phyloP scores from a whole-genome alignment of 2,888 invertebrate genomes.

The Digitonthophagus gazella region DNA sequence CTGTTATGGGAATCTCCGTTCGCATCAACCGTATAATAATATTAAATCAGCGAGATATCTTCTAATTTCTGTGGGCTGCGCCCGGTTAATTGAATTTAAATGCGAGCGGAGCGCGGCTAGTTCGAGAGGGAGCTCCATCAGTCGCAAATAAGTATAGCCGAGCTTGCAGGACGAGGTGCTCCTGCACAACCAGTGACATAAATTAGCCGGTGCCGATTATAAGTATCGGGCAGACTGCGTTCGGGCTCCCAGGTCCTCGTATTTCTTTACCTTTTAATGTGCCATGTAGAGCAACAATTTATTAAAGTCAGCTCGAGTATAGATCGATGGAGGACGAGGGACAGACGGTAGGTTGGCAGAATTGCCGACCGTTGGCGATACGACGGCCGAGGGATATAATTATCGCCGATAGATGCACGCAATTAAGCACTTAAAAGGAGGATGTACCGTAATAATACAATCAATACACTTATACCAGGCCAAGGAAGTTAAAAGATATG shows the following conservation, averaged over 20 bases:
- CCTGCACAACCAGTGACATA: background rate
- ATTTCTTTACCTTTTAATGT: slow-evolving; percentile 44
- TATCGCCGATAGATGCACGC: background rate
- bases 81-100: background rate
- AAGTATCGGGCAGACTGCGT: slow-evolving; percentile 6
- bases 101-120: background rate
- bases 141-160: background rate
- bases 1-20: background rate
- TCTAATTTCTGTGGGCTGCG: background rate
- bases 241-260: background rate
- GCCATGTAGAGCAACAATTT: slow-evolving; percentile 46
- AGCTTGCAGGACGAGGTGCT: background rate
- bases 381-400: slow-evolving; percentile 2
- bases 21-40: background rate
- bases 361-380: slow-evolving; percentile 5
- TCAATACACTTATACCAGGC: background rate
- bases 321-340: background rate
- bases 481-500: background rate
- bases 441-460: background rate
- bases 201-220: slow-evolving; percentile 12
- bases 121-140: background rate
- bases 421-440: background rate
- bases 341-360: slow-evolving; percentile 3
- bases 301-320: slow-evolving; percentile 37
- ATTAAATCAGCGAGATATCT: background rate